Evolutionary conservation across 1,140 invertebrate species (phyloP).

Genomic region (Cotesia glomerata): DNA sequence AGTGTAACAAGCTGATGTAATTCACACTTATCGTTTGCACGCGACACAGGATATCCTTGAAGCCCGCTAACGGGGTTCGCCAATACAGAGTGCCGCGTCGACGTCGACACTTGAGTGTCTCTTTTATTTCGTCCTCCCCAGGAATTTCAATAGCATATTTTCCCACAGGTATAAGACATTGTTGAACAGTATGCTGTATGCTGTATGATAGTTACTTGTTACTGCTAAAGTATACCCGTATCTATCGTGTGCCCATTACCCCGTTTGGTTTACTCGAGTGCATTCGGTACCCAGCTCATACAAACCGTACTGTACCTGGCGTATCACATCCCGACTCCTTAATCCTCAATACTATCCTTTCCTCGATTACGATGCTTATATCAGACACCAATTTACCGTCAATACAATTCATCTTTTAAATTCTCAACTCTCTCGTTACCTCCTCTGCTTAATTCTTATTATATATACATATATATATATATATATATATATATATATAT

Average conservation of each 20-base stretch:
- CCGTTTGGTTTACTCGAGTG: constrained; percentile 20
- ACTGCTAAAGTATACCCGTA: neutral
- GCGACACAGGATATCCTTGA: constrained; percentile 59
- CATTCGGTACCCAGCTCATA: neutral
- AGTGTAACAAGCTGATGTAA: constrained; percentile 41
- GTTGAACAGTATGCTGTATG: neutral
- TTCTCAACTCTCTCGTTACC: neutral
- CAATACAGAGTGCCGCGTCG: constrained; percentile 18
- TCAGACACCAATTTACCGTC: neutral
- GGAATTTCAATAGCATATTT: constrained; percentile 43
- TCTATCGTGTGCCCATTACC: constrained; percentile 38
- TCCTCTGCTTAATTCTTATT: neutral
- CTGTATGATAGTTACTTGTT: neutral
- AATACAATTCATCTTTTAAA: neutral
- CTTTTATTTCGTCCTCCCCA: constrained; percentile 30
- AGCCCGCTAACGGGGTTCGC: constrained; percentile 32
- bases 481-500: neutral
- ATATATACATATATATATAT: neutral
- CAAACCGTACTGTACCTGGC: neutral
- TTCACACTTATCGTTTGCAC: constrained; percentile 52
- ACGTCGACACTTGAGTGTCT: constrained; percentile 8
- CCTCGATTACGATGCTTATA: too few species aligned
- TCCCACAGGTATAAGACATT: constrained; percentile 37
- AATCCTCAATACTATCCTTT: neutral
- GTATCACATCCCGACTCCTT: neutral